A percentile compares a stretch with the other conserved stretches of the same genome.
phyloP scores from a whole-genome alignment of 2,797 vertebrate species.

The Hydrolagus colliei region DNA sequence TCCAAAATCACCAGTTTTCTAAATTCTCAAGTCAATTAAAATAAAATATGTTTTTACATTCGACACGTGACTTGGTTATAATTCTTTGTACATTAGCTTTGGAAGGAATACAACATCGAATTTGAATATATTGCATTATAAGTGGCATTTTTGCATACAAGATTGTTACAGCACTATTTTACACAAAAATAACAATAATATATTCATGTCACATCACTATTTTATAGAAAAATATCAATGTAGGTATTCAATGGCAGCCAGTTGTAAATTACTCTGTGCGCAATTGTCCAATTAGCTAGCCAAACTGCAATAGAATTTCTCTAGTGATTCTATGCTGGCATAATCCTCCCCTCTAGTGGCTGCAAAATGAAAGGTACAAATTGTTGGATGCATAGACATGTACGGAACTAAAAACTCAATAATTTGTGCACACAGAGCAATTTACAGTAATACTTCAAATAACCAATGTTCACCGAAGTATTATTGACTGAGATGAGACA shows the following conservation, averaged over 20 bases:
- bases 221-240: too few species aligned
- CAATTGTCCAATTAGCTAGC: neutral
- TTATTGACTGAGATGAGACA: neutral
- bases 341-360: slow-evolving; percentile 29
- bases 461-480: neutral
- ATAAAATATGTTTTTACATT: neutral
- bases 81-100: neutral
- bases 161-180: too few species aligned
- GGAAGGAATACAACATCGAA: too few species aligned
- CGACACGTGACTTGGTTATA: neutral
- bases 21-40: slow-evolving; percentile 5
- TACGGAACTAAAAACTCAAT: neutral
- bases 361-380: slow-evolving; percentile 2
- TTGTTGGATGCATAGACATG: neutral
- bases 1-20: neutral
- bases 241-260: too few species aligned
- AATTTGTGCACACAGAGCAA: too few species aligned
- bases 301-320: neutral
- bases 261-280: too few species aligned
- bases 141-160: too few species aligned
- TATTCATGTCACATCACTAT: too few species aligned
- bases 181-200: too few species aligned
- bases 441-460: too few species aligned
- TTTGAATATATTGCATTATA: too few species aligned
- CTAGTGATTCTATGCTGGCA: neutral